These are phyloP conservation scores for Papilio aristodemus DNA, from an alignment of 1,140 invertebrate species.

Conservation along the genomic window DNA sequence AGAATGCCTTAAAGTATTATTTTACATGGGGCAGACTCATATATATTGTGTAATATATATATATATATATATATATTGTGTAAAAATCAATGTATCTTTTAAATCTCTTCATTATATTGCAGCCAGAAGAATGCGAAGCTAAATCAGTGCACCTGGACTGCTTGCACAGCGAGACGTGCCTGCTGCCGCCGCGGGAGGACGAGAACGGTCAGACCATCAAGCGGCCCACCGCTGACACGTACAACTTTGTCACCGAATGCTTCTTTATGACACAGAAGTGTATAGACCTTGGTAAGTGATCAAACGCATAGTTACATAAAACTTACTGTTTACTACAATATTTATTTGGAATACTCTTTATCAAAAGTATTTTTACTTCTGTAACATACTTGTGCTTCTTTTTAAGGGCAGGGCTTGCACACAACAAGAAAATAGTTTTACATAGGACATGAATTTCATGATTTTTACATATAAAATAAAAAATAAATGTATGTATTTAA, in stretches of 20 bases:
- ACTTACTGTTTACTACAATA: background rate
- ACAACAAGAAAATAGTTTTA: too few species aligned
- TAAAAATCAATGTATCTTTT: too few species aligned
- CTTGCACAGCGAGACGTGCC: constrained; percentile 87
- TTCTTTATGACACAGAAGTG: constrained; percentile 95
- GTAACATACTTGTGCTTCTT: too few species aligned
- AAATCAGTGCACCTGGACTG: constrained; percentile 85
- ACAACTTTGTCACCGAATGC: constrained; percentile 93
- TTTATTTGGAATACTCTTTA: too few species aligned
- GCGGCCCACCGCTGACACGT: constrained; percentile 82
- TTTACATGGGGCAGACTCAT: too few species aligned
- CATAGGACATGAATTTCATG: too few species aligned
- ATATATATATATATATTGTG: too few species aligned
- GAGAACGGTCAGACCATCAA: constrained; percentile 72
- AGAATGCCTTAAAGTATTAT: too few species aligned
- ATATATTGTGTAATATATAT: too few species aligned
- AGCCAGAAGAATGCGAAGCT: constrained; percentile 67
- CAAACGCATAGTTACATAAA: background rate
- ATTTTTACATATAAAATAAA: too few species aligned
- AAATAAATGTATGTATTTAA: too few species aligned
- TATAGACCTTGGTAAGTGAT: constrained; percentile 84
- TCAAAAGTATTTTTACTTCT: too few species aligned
- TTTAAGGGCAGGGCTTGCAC: constrained; percentile 13
- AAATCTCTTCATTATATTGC: constrained; percentile 38
- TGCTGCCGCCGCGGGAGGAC: constrained; percentile 85